phyloP scores from a whole-genome alignment of 2,113 vertebrate species.

The Pungitius pungitius region DNA sequence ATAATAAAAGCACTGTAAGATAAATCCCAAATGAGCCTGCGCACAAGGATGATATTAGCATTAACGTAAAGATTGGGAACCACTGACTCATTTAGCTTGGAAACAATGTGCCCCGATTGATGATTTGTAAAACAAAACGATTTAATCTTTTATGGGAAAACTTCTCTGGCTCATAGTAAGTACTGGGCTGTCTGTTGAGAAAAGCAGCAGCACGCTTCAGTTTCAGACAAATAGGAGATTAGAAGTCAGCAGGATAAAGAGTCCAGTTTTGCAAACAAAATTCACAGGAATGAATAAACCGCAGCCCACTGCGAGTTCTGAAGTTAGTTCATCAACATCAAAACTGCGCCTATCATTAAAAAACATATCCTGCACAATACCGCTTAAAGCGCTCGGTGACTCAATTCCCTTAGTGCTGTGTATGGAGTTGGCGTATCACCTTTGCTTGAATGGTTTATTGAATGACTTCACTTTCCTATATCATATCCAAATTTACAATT shows the following conservation, averaged over 20 bases:
- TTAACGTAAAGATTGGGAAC: conserved; percentile 3
- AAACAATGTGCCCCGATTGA: not conserved
- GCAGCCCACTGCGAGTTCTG: conserved; percentile 21
- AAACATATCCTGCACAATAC: conserved; percentile 21
- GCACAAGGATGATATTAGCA: not conserved
- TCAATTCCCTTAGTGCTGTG: not conserved
- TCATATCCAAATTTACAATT: not conserved
- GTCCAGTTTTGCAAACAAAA: conserved; percentile 30
- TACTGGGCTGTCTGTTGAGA: conserved; percentile 22
- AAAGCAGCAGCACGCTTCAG: not conserved
- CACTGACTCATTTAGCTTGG: conserved; percentile 1
- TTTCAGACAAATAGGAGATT: conserved; percentile 18
- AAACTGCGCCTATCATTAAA: conserved; percentile 33
- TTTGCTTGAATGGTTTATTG: not conserved
- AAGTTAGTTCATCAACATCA: conserved; percentile 42
- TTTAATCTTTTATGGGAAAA: conserved; percentile 2
- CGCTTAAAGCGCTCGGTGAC: conserved; percentile 7
- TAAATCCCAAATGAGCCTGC: not conserved
- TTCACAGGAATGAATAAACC: conserved; percentile 34
- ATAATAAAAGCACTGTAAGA: not conserved
- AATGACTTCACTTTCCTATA: not conserved
- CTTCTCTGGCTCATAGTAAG: conserved; percentile 1
- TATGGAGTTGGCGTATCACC: too few species aligned
- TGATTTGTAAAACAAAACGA: conserved; percentile 6
- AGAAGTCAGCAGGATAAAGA: conserved; percentile 19